Conservation (phyloP, 64 coral and sea anemone genomes). For the Astreopora myriophthalma region DNA sequence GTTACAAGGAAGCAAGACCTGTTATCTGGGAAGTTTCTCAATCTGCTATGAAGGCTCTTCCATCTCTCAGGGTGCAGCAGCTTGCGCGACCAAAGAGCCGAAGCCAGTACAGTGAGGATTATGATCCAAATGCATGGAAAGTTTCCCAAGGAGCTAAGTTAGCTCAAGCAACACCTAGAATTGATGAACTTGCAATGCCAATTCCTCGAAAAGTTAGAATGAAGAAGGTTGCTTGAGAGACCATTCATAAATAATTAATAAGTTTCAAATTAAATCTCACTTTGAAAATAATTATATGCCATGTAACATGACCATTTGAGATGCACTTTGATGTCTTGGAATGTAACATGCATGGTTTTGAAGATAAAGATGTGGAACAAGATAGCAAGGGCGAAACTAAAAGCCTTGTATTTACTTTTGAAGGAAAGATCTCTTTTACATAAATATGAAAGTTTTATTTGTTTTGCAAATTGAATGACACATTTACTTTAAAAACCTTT, state of each 20-base stretch:
- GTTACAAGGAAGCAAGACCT: constrained; percentile 88
- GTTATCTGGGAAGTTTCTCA: constrained; percentile 88
- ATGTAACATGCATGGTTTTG: neutral
- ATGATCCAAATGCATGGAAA: constrained; percentile 90
- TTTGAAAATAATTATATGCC: neutral
- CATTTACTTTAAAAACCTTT: no score
- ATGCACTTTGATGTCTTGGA: neutral
- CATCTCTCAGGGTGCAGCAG: constrained; percentile 91
- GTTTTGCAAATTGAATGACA: no score
- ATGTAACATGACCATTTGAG: neutral
- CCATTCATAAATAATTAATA: neutral
- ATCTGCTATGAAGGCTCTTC: constrained; percentile 79
- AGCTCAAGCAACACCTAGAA: constrained; percentile 93
- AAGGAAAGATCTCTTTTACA: no score
- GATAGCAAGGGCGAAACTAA: no score
- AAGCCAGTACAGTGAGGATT: constrained; percentile 92
- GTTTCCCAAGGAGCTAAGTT: constrained; percentile 89
- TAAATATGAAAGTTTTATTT: no score
- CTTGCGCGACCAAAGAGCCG: constrained; percentile 92
- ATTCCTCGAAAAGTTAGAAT: constrained; percentile 86
- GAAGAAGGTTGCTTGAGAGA: constrained; percentile 73
- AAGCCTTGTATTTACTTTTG: no score
- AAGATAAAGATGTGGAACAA: neutral
- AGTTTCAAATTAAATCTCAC: neutral
- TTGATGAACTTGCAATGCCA: constrained; percentile 85